Percentiles rank a stretch among this genome's conserved stretches.
These are phyloP conservation scores for Amia ocellicauda DNA, from an alignment of 2,113 vertebrate genomes.

Conservation along the genomic window DNA sequence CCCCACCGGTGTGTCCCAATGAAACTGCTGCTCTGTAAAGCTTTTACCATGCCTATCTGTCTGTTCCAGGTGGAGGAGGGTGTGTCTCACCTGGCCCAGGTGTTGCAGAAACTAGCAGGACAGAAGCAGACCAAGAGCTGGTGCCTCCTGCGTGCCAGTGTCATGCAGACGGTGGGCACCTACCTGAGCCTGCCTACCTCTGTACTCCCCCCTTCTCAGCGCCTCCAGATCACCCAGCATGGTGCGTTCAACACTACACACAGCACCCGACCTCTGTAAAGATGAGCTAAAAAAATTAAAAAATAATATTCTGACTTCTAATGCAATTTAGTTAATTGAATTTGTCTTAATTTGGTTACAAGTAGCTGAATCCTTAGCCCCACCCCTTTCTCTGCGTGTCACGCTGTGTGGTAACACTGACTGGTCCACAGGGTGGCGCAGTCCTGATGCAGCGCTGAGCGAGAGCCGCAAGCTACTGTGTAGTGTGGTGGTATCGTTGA, in stretches of 20 bases:
- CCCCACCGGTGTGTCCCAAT: too few relatives aligned
- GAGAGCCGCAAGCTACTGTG: constrained; percentile 80
- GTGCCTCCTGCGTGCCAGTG: constrained; percentile 78
- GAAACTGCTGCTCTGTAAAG: too few relatives aligned
- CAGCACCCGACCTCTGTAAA: too few relatives aligned
- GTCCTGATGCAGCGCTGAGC: constrained; percentile 66
- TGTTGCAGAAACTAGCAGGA: constrained; percentile 67
- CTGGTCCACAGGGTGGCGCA: constrained; percentile 67
- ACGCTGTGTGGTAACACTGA: too few relatives aligned
- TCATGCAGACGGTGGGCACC: constrained; percentile 65
- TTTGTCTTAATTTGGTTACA: too few relatives aligned
- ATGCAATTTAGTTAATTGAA: too few relatives aligned
- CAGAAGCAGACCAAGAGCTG: constrained; percentile 74
- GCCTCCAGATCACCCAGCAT: constrained; percentile 55
- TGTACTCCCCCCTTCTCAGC: constrained; percentile 51
- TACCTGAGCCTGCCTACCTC: constrained; percentile 71
- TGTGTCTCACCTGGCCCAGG: constrained; percentile 59
- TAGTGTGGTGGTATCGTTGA: constrained; percentile 73
- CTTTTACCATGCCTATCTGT: too few relatives aligned
- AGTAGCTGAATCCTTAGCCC: neutral
- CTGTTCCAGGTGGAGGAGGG: constrained; percentile 67
- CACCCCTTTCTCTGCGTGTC: neutral
- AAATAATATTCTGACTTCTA: too few relatives aligned
- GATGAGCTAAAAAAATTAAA: too few relatives aligned
- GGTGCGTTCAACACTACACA: constrained; percentile 52